Evolutionary conservation across 1,140 invertebrate genomes (phyloP), one percentile per base, ranked within the genome.

Genomic region (Apis cerana): DNA sequence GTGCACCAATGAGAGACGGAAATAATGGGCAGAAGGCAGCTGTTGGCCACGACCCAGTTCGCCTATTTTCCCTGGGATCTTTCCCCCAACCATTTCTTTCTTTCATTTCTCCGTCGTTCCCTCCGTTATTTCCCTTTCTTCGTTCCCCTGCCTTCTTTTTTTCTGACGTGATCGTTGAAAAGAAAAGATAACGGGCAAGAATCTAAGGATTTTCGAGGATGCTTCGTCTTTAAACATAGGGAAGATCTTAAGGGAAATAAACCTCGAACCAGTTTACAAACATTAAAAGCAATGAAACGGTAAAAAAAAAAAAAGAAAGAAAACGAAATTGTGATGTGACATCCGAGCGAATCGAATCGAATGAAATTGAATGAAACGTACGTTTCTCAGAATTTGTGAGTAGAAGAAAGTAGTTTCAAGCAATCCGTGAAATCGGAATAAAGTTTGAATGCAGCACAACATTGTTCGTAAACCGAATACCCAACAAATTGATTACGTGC

Each of bases 21-120:
- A 84, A 84, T 76, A 84, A 87, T 74, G 72, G 65, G 70, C 68
- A 81, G 68, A 81, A 70, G 74, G 58, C 62, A 86, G 82, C 69
- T 70, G 82, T 84, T 70, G 61, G 81, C 85, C 74, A 70, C 74
- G 85, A 84, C 85, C 86, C 77, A 81, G 81, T 86, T 87, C 56
- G 74, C 75, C 79, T 71, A 71, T 85, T 80, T 83, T 86, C 80
- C 81, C 77, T 80, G 80, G 62, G 50, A 85, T 80, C 61, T 85
- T 69, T 74, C 70, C 43, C 71, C 65, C 12, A 54, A 59, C 67
- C 50, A 59, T 74, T 58, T 48, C 68, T 70, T 82, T 82, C 67
- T 76, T 64, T 82, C 74, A 62, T 77, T 56, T 50, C 68, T 27
- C 50, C 56, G 54, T 76, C 71, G 68, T 75, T 50, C 54, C 8